Evolutionary conservation across 1,140 invertebrate species (phyloP).

Genomic region (Formica selysi): DNA sequence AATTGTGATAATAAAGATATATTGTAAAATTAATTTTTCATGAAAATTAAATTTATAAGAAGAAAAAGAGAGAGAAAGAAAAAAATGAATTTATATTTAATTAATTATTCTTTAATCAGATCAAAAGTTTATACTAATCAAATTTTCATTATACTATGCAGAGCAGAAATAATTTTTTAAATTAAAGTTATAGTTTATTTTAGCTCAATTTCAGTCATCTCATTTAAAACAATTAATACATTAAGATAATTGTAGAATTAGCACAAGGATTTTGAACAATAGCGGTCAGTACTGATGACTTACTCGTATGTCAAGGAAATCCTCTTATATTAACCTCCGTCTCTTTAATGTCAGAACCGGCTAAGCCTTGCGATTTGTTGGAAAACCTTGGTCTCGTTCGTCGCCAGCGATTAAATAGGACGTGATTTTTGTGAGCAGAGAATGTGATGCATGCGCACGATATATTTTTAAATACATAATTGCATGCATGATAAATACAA

Average conservation of each 20-base stretch:
- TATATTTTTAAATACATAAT: not conserved
- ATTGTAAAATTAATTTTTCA: not conserved
- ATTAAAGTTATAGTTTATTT: not conserved
- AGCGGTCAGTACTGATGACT: not conserved
- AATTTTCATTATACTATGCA: not conserved
- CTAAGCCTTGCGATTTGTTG: constrained; percentile 32
- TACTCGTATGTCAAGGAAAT: constrained; percentile 67
- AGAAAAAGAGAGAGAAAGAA: not conserved
- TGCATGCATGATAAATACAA: not conserved
- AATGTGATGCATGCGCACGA: not conserved
- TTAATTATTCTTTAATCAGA: constrained; percentile 8
- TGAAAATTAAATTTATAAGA: not conserved
- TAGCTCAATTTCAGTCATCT: not conserved
- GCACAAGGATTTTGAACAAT: constrained; percentile 13
- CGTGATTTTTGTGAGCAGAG: constrained; percentile 26
- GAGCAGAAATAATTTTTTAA: not conserved
- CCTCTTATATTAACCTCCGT: constrained; percentile 65
- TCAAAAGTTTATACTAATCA: not conserved
- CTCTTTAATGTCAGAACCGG: constrained; percentile 59
- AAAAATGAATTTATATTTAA: not conserved
- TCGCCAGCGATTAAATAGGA: constrained; percentile 38
- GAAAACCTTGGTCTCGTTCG: constrained; percentile 68
- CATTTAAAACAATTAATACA: constrained; percentile 21
- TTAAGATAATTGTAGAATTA: constrained; percentile 22
- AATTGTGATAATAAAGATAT: not conserved